These are phyloP conservation scores for Anoplophora glabripennis DNA, from an alignment of 1,140 invertebrate species.

Conservation along the genomic window DNA sequence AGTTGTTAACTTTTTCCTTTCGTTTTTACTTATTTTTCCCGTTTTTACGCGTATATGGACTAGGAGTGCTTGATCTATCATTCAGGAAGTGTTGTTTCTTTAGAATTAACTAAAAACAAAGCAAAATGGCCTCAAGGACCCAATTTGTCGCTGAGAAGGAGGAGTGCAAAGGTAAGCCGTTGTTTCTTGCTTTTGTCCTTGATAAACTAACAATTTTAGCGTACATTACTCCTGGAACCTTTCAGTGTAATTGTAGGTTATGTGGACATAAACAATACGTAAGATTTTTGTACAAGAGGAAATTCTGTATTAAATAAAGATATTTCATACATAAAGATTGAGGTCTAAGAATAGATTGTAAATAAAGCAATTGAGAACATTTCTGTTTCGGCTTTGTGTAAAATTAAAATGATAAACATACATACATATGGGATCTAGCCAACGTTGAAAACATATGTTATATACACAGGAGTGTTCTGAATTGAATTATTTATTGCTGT, in stretches of 20 bases:
- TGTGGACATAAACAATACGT: too few species aligned
- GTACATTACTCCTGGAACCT: not conserved
- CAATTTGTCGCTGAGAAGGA: constrained; percentile 19
- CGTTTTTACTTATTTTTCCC: constrained; percentile 9
- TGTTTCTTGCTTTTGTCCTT: not conserved
- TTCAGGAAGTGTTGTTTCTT: constrained; percentile 21
- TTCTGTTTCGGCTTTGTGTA: too few species aligned
- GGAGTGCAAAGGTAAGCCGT: constrained; percentile 28
- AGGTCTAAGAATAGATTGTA: too few species aligned
- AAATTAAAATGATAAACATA: too few species aligned
- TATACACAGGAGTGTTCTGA: too few species aligned
- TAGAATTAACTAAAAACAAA: constrained; percentile 17
- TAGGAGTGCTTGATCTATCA: constrained; percentile 22
- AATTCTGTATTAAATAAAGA: too few species aligned
- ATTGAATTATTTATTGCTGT: too few species aligned
- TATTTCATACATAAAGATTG: too few species aligned
- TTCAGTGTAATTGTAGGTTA: not conserved
- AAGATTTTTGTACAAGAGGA: too few species aligned
- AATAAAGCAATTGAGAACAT: too few species aligned
- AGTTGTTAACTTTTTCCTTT: constrained; percentile 15
- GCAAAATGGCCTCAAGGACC: constrained; percentile 26
- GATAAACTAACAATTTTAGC: not conserved
- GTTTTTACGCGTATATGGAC: constrained; percentile 1
- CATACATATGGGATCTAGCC: too few species aligned
- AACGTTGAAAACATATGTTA: too few species aligned